These are phyloP conservation scores for Salvelinus alpinus DNA, from an alignment of 2,113 vertebrate genomes.

Conservation along the genomic window DNA sequence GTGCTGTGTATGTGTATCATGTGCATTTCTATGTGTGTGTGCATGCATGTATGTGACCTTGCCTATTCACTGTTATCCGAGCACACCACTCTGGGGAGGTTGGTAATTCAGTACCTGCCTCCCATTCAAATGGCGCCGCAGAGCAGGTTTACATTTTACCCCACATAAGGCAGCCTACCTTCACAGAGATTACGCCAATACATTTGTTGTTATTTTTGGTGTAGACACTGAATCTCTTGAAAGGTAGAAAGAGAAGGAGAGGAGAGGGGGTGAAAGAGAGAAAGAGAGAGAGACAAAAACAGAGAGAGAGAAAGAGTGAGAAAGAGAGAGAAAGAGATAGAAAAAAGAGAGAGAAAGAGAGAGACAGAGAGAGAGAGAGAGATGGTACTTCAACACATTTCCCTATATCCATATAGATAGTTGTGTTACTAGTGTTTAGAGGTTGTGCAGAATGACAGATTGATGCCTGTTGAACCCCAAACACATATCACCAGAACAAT, in stretches of 20 bases:
- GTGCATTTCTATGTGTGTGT: neutral
- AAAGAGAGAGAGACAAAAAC: neutral
- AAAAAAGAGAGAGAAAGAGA: neutral
- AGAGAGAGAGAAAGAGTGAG: neutral
- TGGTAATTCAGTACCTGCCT: conserved; percentile 43
- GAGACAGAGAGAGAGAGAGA: neutral
- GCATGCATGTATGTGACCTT: neutral
- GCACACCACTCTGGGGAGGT: neutral
- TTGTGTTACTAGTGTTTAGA: neutral
- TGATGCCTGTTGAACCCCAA: neutral
- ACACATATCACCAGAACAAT: neutral
- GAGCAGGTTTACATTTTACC: conserved; percentile 45
- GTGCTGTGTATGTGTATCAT: neutral
- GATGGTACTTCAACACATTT: neutral
- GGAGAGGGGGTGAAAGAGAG: neutral
- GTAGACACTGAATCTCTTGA: conserved; percentile 40
- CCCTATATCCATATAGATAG: neutral
- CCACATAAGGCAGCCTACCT: conserved; percentile 52
- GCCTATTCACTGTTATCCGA: neutral
- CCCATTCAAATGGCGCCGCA: conserved; percentile 32
- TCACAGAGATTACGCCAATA: conserved; percentile 58
- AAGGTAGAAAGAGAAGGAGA: conserved; percentile 2
- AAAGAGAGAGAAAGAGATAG: neutral
- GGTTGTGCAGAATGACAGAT: neutral
- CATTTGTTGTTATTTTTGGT: conserved; percentile 58